Evolutionary conservation across 2,888 invertebrate genomes (phyloP).

Genomic region (Mythimna pallens): DNA sequence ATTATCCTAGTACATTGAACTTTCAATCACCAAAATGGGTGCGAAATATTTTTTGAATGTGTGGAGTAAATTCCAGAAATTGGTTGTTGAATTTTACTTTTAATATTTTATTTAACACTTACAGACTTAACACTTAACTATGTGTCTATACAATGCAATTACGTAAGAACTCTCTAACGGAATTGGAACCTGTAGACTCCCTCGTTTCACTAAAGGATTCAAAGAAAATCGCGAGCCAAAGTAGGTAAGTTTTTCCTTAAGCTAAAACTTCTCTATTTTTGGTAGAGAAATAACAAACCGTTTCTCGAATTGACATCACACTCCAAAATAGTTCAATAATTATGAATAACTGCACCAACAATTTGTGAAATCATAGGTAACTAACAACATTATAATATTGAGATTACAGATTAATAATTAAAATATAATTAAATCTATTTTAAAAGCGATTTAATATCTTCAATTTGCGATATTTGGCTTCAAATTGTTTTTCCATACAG

Average conservation of each 20-base stretch:
- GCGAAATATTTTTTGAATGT: conserved; percentile 23
- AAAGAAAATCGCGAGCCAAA: conserved; percentile 29
- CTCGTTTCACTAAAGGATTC: conserved; percentile 32
- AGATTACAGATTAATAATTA: conserved; percentile 79
- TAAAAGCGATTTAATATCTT: conserved; percentile 76
- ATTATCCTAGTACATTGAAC: conserved; percentile 51
- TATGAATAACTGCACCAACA: conserved; percentile 78
- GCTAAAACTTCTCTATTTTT: conserved; percentile 35
- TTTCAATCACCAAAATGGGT: conserved; percentile 26
- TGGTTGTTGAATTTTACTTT: conserved; percentile 2
- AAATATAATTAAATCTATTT: conserved; percentile 75
- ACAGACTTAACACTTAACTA: conserved; percentile 40
- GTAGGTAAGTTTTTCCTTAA: background rate
- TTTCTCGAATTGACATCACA: conserved; percentile 54
- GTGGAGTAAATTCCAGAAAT: conserved; percentile 40
- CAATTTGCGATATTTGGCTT: conserved; percentile 88
- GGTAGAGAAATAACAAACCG: conserved; percentile 39
- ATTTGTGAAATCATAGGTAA: conserved; percentile 85
- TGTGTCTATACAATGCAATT: conserved; percentile 47
- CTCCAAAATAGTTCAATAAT: conserved; percentile 39
- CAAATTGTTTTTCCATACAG: conserved; percentile 74
- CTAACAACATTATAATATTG: conserved; percentile 80
- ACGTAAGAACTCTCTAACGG: conserved; percentile 57
- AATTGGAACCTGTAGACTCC: conserved; percentile 61
- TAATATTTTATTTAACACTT: conserved; percentile 26